A percentile compares a stretch with the other conserved stretches of the same genome.
These are phyloP conservation scores for Zoanthus gigantus DNA, from an alignment of 92 coral and sea anemone species.

Conservation along the genomic window DNA sequence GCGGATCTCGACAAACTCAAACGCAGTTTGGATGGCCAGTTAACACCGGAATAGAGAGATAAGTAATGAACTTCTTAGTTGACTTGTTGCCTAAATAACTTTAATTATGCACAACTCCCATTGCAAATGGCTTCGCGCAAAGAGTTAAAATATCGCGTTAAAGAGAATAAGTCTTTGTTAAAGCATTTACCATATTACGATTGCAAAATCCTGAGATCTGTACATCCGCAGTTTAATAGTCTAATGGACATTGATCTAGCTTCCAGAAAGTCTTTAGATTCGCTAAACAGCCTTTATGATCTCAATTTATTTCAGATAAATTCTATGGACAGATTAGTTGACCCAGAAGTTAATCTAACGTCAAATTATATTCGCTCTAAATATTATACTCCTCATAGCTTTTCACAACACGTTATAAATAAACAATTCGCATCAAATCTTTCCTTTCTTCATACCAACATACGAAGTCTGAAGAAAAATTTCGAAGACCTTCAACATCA, in stretches of 20 bases:
- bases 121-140: constrained; percentile 4
- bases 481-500: constrained; percentile 63
- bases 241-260: neutral
- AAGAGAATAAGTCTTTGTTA: neutral
- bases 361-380: constrained; percentile 38
- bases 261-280: neutral
- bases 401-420: constrained; percentile 37
- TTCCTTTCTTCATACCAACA: constrained; percentile 39
- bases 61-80: neutral
- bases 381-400: constrained; percentile 48
- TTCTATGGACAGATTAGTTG: constrained; percentile 19
- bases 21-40: constrained; percentile 32
- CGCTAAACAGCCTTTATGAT: neutral
- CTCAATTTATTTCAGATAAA: constrained; percentile 6
- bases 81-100: constrained; percentile 4
- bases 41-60: constrained; percentile 39
- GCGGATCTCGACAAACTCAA: neutral
- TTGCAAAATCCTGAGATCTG: neutral
- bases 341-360: constrained; percentile 4
- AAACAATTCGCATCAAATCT: constrained; percentile 43
- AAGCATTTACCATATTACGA: neutral
- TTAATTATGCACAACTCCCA: constrained; percentile 4
- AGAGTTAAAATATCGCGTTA: neutral
- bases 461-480: constrained; percentile 62
- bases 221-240: neutral